Base-by-base conservation (phyloP, 2,113 vertebrate genomes). In the Apteryx mantelli region DNA sequence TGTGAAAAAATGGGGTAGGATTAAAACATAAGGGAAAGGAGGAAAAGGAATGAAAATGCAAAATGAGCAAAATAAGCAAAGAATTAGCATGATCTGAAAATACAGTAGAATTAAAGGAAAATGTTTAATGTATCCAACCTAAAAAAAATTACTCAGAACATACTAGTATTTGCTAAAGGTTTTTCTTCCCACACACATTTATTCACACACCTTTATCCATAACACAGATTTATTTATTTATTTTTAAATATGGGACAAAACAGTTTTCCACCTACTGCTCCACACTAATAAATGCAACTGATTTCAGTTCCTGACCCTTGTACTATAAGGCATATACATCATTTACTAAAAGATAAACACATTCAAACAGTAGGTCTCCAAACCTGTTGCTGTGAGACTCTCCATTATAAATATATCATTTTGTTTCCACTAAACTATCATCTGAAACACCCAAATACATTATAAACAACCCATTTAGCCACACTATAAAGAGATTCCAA, bases 1-100 rank as follows among this genome's bases (percentile, higher is more conserved):
- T 98, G 96, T 98, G 98, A 98, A 98, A 99, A 98, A 99, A 98
- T 61, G 98, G 98, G 98, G 98, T 82, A 98, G 98, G 98, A 98
- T 98, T 98, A 98, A 98, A 98, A 98, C 97, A 98, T 97, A 98
- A 97, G 90, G 85, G 98, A 98, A 98, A 98, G 97, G 85, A 92
- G 94, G 86, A 97, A 95, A 95, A 98, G 97, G 97, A 95, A 98
- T 96, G 96, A 98, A 98, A 98, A 98, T 8, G 97, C 89, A 98
- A 98, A 97, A 98, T 98, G 96, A 97, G 97, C 97, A 98, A 98
- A 98, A 98, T 84, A 98, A 98, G 97, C 97, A 97, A 97, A 98
- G 97, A 88, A 97, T 92, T 83, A 97, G 98, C 95, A 97, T 95
- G 97, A 95, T 88, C 94, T 86, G 83, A 98, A 98, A 97, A 97